phyloP scores from a whole-genome alignment of 2,113 vertebrate species.

The Empidonax traillii region DNA sequence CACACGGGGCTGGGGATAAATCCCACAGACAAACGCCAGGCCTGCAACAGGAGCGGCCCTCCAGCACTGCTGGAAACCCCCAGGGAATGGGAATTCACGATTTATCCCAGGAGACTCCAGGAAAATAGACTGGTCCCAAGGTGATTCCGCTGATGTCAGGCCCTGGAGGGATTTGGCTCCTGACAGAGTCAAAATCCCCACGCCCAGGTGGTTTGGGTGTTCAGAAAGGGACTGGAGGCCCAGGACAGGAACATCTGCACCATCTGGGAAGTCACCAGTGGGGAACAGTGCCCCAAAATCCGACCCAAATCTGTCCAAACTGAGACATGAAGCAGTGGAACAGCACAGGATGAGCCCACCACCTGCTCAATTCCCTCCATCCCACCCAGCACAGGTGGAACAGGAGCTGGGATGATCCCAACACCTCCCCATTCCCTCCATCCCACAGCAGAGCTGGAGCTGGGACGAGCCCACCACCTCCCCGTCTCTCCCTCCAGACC shows the following conservation, averaged over 20 bases:
- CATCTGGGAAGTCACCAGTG: not conserved
- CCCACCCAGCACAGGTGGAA: not conserved
- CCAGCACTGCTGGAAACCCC: not conserved
- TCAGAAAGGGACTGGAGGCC: not conserved
- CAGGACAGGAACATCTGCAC: not conserved
- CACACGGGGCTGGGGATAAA: not conserved
- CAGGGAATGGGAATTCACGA: accelerated
- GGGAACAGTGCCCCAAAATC: not conserved
- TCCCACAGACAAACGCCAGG: not conserved
- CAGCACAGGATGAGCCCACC: not conserved
- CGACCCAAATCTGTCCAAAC: not conserved
- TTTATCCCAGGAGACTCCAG: accelerated
- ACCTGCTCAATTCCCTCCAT: not conserved
- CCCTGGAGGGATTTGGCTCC: not conserved
- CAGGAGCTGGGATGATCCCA: not conserved
- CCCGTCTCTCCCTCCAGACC: not conserved
- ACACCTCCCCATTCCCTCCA: not conserved
- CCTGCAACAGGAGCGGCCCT: not conserved
- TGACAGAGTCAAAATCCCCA: not conserved
- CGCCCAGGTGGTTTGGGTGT: accelerated
- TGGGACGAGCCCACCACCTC: not conserved
- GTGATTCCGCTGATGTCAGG: accelerated
- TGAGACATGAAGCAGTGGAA: not conserved
- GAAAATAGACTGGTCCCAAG: accelerated
- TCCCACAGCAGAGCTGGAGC: not conserved